Conservation (phyloP, 1,140 invertebrate genomes). For the Papilio polytes region DNA sequence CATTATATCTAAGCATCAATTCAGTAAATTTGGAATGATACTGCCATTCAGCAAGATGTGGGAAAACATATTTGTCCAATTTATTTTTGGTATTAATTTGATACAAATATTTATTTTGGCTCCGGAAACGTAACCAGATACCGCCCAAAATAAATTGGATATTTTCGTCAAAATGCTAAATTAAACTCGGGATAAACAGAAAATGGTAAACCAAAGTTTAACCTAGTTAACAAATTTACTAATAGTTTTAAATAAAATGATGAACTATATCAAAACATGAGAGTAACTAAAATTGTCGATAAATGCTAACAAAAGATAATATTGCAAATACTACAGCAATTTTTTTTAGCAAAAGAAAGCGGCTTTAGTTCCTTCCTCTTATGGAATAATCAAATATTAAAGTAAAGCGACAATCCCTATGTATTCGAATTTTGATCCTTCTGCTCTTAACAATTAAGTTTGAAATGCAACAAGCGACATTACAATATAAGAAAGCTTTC, state of each 20-base stretch:
- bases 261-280: too few species aligned
- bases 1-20: neutral
- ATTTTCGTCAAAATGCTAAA: neutral
- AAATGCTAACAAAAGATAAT: too few species aligned
- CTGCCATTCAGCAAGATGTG: too few species aligned
- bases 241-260: too few species aligned
- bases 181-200: neutral
- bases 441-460: neutral
- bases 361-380: neutral
- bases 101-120: neutral
- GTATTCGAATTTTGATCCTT: neutral
- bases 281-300: too few species aligned
- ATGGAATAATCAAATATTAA: neutral
- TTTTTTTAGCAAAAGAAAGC: neutral
- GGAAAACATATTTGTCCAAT: neutral
- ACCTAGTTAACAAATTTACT: too few species aligned
- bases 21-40: neutral
- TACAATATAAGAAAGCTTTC: conserved; percentile 14
- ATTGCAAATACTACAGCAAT: neutral
- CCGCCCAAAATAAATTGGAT: neutral
- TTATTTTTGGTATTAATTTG: neutral
- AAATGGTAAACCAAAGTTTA: neutral
- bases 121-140: neutral
- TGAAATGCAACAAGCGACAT: neutral
- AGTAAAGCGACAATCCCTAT: neutral